Percentiles rank a stretch among this genome's conserved stretches.
Evolutionary conservation across 2,797 vertebrate species (phyloP).

Genomic region (Clarias fuscus): DNA sequence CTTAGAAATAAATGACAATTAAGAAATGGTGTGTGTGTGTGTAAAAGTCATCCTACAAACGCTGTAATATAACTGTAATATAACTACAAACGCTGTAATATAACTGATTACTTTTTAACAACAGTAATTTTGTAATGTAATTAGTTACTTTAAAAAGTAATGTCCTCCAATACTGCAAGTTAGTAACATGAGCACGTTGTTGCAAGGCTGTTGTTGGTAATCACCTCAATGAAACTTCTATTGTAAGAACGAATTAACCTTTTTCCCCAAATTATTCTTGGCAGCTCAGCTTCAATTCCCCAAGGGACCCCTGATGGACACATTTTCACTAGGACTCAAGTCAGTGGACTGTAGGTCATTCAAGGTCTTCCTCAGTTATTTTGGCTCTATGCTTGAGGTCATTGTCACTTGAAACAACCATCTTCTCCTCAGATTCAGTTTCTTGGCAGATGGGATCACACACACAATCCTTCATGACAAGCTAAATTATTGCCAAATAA

Average conservation of each 20-base stretch:
- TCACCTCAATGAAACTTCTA: not conserved
- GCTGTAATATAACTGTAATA: too few species aligned
- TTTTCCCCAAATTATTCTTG: not conserved
- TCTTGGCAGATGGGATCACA: not conserved
- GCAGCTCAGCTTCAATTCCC: not conserved
- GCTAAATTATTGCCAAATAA: too few species aligned
- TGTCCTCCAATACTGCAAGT: too few species aligned
- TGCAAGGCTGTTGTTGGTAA: not conserved
- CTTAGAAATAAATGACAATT: not conserved
- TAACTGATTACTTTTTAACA: too few species aligned
- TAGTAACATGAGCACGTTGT: not conserved
- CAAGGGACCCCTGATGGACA: not conserved
- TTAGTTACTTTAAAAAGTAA: too few species aligned
- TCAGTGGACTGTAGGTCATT: too few species aligned
- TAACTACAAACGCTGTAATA: too few species aligned
- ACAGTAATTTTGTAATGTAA: too few species aligned
- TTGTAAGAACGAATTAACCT: not conserved
- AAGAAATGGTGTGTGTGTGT: not conserved
- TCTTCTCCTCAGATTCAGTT: not conserved
- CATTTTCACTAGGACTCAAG: not conserved
- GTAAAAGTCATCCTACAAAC: too few species aligned
- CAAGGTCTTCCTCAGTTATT: not conserved
- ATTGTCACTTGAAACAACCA: not conserved
- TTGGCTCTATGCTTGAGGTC: not conserved
- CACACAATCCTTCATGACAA: too few species aligned